These are phyloP conservation scores for Tachypleus tridentatus DNA, from an alignment of 1,140 invertebrate genomes.

Conservation along the genomic window DNA sequence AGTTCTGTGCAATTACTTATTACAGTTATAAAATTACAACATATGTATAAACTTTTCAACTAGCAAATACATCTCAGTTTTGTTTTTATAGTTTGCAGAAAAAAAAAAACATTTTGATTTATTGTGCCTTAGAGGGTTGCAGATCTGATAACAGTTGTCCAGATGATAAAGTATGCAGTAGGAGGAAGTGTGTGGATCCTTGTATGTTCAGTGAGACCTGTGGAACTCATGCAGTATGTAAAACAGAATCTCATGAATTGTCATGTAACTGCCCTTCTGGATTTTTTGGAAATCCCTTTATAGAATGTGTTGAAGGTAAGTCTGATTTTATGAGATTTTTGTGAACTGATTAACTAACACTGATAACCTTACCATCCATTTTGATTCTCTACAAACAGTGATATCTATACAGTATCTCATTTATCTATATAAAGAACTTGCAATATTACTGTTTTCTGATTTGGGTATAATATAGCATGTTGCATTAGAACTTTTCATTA, in stretches of 20 bases:
- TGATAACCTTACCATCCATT: no score
- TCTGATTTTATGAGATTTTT: background rate
- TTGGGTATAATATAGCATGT: no score
- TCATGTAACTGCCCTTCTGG: constrained; percentile 27
- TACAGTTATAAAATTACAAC: no score
- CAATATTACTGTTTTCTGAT: no score
- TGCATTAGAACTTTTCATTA: no score
- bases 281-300: constrained; percentile 34
- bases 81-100: no score
- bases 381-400: no score
- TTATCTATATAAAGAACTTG: no score
- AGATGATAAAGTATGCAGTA: constrained; percentile 47
- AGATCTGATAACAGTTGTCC: constrained; percentile 27
- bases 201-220: constrained; percentile 43
- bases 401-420: no score
- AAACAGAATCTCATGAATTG: constrained; percentile 23
- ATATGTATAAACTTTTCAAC: no score
- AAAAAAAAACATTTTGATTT: constrained; percentile 37
- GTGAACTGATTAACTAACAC: background rate
- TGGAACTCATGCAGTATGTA: constrained; percentile 32
- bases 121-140: constrained; percentile 46
- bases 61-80: no score
- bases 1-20: no score
- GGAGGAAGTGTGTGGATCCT: constrained; percentile 45
- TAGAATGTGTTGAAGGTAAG: constrained; percentile 55